Conservation (phyloP, 2,797 vertebrate genomes). For the Malurus splendens region DNA sequence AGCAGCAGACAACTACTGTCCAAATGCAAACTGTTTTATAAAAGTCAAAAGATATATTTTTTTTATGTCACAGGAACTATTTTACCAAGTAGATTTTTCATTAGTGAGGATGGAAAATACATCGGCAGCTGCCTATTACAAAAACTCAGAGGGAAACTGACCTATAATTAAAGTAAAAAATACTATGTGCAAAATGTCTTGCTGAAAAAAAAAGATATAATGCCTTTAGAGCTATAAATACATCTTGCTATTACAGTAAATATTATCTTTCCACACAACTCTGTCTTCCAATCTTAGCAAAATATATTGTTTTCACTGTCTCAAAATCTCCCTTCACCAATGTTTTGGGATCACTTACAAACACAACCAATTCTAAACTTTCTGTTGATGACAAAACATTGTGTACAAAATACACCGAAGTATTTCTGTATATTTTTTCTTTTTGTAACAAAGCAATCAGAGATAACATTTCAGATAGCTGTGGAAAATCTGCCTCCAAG, state of each 20-base stretch:
- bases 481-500: not conserved
- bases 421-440: not conserved
- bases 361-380: not conserved
- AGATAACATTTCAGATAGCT: not conserved
- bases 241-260: not conserved
- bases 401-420: not conserved
- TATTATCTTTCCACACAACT: not conserved
- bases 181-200: not conserved
- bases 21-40: not conserved
- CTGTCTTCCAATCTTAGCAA: not conserved
- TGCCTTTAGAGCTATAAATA: not conserved
- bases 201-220: not conserved
- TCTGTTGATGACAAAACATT: not conserved
- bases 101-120: not conserved
- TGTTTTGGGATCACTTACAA: not conserved
- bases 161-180: not conserved
- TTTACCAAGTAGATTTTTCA: not conserved
- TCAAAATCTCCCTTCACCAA: not conserved
- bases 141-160: not conserved
- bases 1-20: not conserved
- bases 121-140: not conserved
- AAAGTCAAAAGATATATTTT: not conserved
- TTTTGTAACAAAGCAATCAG: not conserved
- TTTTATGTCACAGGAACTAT: not conserved
- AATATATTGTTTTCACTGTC: not conserved